Base-by-base conservation (phyloP, 1,140 invertebrate species). In the Neelides sp. region DNA sequence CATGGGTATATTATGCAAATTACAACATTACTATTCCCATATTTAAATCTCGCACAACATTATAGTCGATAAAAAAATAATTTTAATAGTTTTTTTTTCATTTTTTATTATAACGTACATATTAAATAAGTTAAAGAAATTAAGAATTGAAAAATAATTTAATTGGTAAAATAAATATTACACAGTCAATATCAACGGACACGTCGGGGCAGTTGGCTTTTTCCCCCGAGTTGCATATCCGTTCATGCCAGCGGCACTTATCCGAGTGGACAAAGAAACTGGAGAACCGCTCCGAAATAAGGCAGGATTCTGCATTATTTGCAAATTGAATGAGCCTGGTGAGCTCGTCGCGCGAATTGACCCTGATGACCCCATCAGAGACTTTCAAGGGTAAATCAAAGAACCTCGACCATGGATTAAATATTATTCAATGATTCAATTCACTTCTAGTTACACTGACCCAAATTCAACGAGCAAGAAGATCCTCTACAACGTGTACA, bases 331-430 rank as follows among this genome's bases (percentile, higher is more conserved):
- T 75, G 82, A 87, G 66, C 74, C 80, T 7, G 83, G 83, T 27
- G 82, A 85, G 71, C 72, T 85, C 58, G 75, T 87, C 20, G 84
- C 82, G 1, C 73, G 80, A 46, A 85, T 87, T 55, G 69, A 75
- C 8, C 69, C 72, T 50, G 67, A 72, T 27, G 65, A 72, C 44
- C 65, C 70, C 0, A 66, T 66, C 10, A 65, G 71, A 51, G 70
- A 74, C 56, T 75, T 73, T 51, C 69, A 70, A 55, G 73, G 83
- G 10, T 86, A 86, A 65, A 74, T 75, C 20, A 78, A 73, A 58
- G 64, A n/a, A 39, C 39, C 39, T 22, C n/a, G 7, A 39, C 15
- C n/a, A 8, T 39, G 23, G 15, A 19, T 10, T 48, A 12, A 39
- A 7, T 8, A 4, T 7, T 15, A 15, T 10, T 48, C 39, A 10